Base-by-base conservation (phyloP, 2,888 invertebrate genomes). In the Oxytorus armatus region DNA sequence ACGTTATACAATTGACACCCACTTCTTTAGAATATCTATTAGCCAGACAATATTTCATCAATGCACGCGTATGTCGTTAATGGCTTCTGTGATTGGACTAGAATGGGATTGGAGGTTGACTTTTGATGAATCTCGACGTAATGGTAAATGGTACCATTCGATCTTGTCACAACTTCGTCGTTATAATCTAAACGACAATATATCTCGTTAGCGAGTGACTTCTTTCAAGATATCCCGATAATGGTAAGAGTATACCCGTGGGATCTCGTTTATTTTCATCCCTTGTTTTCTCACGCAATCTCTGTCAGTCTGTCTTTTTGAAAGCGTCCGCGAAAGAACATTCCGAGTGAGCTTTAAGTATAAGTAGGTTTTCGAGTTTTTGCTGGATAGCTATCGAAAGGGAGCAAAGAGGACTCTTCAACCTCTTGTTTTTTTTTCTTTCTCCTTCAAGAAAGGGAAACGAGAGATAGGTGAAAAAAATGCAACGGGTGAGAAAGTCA, bases 181-280 rank as follows among this genome's bases (percentile, higher is more conserved):
- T 29, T 16, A 44, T 42, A 25, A 25, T 57, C 29, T n/a, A 10
- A 47, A 23, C 4, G 21, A 70, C 36, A 70, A 70, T 70, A 23
- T 16, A 49, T 61, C 36, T 72, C 72, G 39, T 59, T 61, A 61
- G 39, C n/a, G n/a, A 14, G n/a, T 16, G 8, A 3, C 11, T 29
- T 70, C 16, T 44, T 18, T n/a, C 42, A 16, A 11, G 5, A 11
- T 16, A 72, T 18, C 10, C 1, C 14, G 0, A 16, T 23, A 25
- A 36, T n/a, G 18, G n/a, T 1, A 14, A 21, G 57, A 57, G 57
- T 44, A 70, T 47, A 47, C n/a, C 14, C 33, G 7, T 3, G 69
- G 10, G n/a, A n/a, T 11, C 21, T 72, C 25, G n/a, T 72, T 72
- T 25, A 72, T 72, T 49, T 59, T 47, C 23, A 18, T 70, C 16